phyloP scores from a whole-genome alignment of 2,113 vertebrate species.

The Phycodurus eques region DNA sequence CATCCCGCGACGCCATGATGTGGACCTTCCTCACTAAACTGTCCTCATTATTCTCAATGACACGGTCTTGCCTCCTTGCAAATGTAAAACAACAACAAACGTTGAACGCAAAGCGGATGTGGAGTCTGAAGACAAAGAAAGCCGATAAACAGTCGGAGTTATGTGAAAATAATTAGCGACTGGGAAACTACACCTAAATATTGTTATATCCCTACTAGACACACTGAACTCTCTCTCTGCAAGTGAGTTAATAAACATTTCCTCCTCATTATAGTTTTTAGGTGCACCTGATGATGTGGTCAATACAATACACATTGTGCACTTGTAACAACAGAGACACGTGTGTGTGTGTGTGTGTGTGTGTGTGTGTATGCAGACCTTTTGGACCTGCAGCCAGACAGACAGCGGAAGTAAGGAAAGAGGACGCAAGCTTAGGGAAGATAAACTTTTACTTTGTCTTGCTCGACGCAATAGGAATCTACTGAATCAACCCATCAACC shows the following conservation, averaged over 20 bases:
- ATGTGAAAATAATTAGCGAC: too few relatives aligned
- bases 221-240: too few relatives aligned
- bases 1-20: conserved; percentile 1
- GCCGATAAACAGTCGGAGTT: too few relatives aligned
- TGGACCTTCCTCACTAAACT: conserved; percentile 13
- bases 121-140: too few relatives aligned
- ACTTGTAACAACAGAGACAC: neutral
- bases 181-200: too few relatives aligned
- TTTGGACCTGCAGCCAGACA: conserved; percentile 18
- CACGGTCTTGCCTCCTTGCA: neutral
- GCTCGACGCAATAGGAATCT: neutral
- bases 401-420: neutral
- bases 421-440: neutral
- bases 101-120: neutral
- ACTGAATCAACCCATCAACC: neutral
- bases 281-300: too few relatives aligned
- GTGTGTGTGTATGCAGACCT: conserved; percentile 16
- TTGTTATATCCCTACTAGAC: too few relatives aligned
- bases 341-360: neutral
- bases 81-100: neutral
- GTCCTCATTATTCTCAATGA: conserved; percentile 23
- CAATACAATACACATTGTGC: neutral
- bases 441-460: neutral
- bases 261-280: too few relatives aligned
- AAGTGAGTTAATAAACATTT: too few relatives aligned